Percentiles rank a stretch among this genome's conserved stretches.
Evolutionary conservation across 2,797 vertebrate genomes (phyloP).

Genomic region (Luscinia luscinia): DNA sequence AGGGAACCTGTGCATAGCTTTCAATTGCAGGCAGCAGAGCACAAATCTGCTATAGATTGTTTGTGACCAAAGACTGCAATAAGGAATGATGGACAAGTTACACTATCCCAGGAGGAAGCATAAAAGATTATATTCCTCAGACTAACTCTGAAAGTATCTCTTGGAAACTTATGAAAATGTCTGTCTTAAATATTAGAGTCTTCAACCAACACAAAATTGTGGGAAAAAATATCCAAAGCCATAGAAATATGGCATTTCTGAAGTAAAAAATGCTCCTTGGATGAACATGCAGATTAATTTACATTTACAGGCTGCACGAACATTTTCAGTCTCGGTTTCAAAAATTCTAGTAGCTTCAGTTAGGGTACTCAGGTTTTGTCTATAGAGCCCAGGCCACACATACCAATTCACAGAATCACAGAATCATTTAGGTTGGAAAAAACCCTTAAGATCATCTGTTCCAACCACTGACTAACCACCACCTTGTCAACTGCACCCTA

Average conservation of each 20-base stretch:
- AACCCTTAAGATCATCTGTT: neutral
- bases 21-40: neutral
- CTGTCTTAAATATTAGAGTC: neutral
- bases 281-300: neutral
- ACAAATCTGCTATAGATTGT: neutral
- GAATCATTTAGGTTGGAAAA: neutral
- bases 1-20: neutral
- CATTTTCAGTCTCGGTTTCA: neutral
- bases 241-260: neutral
- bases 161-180: neutral
- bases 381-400: neutral
- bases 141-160: neutral
- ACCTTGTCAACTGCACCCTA: neutral
- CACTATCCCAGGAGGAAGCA: neutral
- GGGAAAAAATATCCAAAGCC: neutral
- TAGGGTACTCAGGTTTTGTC: rapidly evolving
- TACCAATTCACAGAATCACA: neutral
- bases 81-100: neutral
- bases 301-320: neutral
- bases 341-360: neutral
- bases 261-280: neutral
- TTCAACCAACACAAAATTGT: neutral
- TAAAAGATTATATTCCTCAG: neutral
- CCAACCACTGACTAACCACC: neutral
- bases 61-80: neutral